A percentile compares a stretch with the other conserved stretches of the same genome.
Evolutionary conservation across 2,113 vertebrate species (phyloP).

Genomic region (Pollachius pollachius): DNA sequence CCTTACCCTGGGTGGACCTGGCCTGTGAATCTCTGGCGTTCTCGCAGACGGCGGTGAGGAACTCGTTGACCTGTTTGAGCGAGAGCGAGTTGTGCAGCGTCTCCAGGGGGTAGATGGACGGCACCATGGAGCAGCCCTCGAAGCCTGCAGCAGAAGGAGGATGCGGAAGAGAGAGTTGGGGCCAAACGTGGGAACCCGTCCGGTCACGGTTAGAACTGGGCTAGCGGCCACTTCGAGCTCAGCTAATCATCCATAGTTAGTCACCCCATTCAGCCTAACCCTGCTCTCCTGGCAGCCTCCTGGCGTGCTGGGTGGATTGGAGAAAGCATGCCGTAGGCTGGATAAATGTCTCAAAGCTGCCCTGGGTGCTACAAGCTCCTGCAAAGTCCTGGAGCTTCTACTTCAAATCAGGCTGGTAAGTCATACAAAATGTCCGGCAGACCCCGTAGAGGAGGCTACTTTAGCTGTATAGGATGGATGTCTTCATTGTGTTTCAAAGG

Average conservation of each 20-base stretch:
- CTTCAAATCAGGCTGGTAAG: no score
- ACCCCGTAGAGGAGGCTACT: no score
- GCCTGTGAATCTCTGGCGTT: slow-evolving; percentile 79
- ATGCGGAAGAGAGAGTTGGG: slow-evolving; percentile 52
- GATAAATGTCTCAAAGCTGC: not conserved
- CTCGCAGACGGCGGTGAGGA: slow-evolving; percentile 84
- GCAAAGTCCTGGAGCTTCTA: no score
- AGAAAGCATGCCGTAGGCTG: not conserved
- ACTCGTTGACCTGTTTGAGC: slow-evolving; percentile 90
- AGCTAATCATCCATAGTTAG: slow-evolving; percentile 1
- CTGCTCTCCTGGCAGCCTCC: no score
- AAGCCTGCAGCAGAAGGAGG: slow-evolving; percentile 82
- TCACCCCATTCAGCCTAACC: no score
- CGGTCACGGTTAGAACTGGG: slow-evolving; percentile 31
- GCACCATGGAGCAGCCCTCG: slow-evolving; percentile 98
- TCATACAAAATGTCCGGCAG: no score
- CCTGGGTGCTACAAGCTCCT: not conserved
- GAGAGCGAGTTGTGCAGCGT: slow-evolving; percentile 98
- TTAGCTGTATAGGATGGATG: no score
- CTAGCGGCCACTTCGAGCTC: slow-evolving; percentile 19
- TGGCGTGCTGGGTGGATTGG: no score
- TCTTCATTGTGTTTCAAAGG: no score
- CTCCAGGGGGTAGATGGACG: slow-evolving; percentile 95
- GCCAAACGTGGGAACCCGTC: slow-evolving; percentile 27
- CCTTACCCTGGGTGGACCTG: slow-evolving; percentile 82